These are phyloP conservation scores for Pseudococcus viburni DNA, from an alignment of 2,888 invertebrate genomes.

Conservation along the genomic window DNA sequence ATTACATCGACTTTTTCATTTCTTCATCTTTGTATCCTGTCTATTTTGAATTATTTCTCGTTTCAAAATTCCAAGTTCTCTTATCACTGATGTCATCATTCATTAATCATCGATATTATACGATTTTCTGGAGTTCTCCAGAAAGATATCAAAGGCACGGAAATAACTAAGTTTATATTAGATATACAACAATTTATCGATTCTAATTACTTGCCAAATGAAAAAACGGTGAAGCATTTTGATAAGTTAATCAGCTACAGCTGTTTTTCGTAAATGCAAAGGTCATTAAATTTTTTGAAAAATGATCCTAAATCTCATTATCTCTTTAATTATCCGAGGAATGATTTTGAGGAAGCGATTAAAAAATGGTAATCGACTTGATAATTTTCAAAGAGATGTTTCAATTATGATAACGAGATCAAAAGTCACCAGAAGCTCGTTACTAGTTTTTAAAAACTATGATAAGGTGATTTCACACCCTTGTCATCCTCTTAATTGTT, in stretches of 20 bases:
- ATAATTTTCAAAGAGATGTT: neutral
- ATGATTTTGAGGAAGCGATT: neutral
- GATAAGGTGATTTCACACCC: neutral
- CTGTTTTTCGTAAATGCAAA: neutral
- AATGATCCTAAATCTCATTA: neutral
- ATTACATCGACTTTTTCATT: neutral
- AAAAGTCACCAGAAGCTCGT: neutral
- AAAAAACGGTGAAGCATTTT: too few relatives aligned
- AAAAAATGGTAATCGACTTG: neutral
- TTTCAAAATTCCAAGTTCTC: neutral
- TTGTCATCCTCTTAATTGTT: neutral
- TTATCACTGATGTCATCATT: too few relatives aligned
- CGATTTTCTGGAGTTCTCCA: too few relatives aligned
- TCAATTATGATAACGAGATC: neutral
- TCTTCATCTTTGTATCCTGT: neutral
- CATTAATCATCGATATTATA: too few relatives aligned
- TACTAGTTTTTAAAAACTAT: neutral
- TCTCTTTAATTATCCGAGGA: neutral
- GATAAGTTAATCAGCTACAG: too few relatives aligned
- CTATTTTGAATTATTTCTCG: neutral
- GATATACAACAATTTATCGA: too few relatives aligned
- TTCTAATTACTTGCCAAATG: too few relatives aligned
- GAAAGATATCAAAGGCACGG: neutral
- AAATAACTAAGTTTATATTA: neutral
- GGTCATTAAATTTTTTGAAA: neutral